A percentile compares a stretch with the other conserved stretches of the same genome.
Conservation (phyloP, 2,888 invertebrate species). For the Resseliella maxima region DNA sequence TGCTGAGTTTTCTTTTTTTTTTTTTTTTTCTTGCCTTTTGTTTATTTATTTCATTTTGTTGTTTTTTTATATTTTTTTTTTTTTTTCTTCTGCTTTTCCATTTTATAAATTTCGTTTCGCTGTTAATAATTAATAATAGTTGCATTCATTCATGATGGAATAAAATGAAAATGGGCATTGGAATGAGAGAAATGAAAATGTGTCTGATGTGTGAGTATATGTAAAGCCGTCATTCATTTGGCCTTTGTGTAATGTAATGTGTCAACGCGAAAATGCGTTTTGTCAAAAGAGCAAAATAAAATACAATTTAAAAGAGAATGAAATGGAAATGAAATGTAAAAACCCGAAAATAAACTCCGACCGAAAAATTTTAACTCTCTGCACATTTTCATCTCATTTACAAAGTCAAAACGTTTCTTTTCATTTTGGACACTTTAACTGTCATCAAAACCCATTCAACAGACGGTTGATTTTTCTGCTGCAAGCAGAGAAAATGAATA, state of each 20-base stretch:
- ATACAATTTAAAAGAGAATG: too few relatives aligned
- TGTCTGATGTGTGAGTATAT: not conserved
- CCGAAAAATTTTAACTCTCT: not conserved
- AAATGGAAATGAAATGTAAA: not conserved
- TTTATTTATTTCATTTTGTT: too few relatives aligned
- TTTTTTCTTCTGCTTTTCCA: not conserved
- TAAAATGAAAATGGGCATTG: not conserved
- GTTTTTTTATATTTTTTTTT: too few relatives aligned
- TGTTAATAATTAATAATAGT: conserved; percentile 38
- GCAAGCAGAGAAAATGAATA: too few relatives aligned
- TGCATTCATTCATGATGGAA: not conserved
- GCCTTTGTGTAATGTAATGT: conserved; percentile 9
- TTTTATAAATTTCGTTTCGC: not conserved
- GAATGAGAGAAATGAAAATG: not conserved
- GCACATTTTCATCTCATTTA: not conserved
- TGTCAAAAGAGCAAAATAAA: not conserved
- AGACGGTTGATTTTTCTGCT: not conserved
- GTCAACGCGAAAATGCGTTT: conserved; percentile 9
- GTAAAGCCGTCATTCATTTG: not conserved
- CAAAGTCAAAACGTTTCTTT: not conserved
- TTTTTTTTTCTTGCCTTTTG: not conserved
- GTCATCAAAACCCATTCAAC: conserved; percentile 20
- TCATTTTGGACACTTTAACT: conserved; percentile 21
- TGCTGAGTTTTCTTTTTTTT: not conserved
- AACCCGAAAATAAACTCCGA: not conserved